Conservation (phyloP, 2,113 vertebrate genomes). For the Pelusios castaneus region DNA sequence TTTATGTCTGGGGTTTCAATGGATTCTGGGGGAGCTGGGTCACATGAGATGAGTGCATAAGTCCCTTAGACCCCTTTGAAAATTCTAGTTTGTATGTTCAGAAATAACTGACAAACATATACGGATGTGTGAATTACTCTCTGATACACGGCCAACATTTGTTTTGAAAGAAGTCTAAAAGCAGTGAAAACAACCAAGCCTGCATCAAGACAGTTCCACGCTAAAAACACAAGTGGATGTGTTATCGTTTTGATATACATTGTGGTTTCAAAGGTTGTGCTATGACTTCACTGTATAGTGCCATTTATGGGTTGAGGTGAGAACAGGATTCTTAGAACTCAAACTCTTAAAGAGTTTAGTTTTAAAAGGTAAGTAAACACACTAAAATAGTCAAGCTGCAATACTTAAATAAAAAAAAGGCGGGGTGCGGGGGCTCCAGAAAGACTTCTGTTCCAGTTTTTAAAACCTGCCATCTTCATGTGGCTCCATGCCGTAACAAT, state of each 20-base stretch:
- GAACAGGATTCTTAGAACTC: background rate
- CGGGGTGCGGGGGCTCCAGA: background rate
- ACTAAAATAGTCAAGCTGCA: background rate
- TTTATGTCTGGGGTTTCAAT: background rate
- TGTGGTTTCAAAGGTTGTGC: background rate
- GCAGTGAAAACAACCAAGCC: background rate
- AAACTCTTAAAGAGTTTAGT: background rate
- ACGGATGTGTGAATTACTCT: background rate
- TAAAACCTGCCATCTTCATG: background rate
- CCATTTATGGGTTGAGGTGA: background rate
- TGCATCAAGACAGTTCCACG: background rate
- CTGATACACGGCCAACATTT: background rate
- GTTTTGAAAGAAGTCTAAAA: background rate
- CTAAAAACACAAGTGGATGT: background rate
- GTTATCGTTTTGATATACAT: background rate
- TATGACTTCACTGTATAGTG: background rate
- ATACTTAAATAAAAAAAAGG: background rate
- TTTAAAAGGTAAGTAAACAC: background rate
- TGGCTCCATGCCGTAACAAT: background rate
- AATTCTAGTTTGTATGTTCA: background rate
- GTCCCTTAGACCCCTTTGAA: background rate
- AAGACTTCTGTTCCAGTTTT: background rate
- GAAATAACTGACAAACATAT: background rate
- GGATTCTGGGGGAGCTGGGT: conserved; percentile 12
- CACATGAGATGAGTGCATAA: background rate